phyloP scores from a whole-genome alignment of 2,797 vertebrate genomes.

The Gadopsis marmoratus region DNA sequence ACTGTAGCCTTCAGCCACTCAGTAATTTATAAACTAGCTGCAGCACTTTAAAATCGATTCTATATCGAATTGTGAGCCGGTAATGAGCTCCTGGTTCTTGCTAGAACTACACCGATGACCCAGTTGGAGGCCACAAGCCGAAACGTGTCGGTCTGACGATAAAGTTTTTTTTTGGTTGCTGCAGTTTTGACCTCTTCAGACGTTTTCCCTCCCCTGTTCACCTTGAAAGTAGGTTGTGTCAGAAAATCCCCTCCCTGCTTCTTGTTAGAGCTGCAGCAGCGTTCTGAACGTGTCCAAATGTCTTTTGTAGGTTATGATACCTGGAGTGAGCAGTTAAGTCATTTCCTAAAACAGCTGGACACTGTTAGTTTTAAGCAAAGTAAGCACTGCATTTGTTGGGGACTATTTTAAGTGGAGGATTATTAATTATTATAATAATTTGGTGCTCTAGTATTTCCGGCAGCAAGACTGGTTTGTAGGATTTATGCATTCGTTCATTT shows the following conservation, averaged over 20 bases:
- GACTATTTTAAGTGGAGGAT: background rate
- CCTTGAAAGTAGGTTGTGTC: background rate
- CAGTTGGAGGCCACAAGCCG: background rate
- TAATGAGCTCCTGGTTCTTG: background rate
- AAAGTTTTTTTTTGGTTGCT: background rate
- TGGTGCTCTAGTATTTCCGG: background rate
- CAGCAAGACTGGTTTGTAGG: background rate
- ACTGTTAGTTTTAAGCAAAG: too few relatives aligned
- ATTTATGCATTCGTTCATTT: background rate
- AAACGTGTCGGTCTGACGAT: background rate
- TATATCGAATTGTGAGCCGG: background rate
- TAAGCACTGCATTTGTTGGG: background rate
- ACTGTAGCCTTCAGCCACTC: constrained; percentile 3
- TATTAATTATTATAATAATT: background rate
- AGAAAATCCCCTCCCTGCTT: background rate
- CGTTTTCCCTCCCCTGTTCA: background rate
- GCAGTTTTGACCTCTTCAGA: background rate
- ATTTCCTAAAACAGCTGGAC: too few relatives aligned
- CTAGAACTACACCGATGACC: background rate
- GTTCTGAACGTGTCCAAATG: background rate
- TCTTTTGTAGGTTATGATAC: too few relatives aligned
- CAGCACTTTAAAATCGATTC: constrained; percentile 9
- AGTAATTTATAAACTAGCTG: constrained; percentile 1
- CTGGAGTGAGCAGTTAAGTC: too few relatives aligned
- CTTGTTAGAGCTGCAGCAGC: background rate